Percentiles rank a stretch among this genome's conserved stretches.
phyloP scores from a whole-genome alignment of 1,140 invertebrate genomes.

The Drosophila sulfurigaster region DNA sequence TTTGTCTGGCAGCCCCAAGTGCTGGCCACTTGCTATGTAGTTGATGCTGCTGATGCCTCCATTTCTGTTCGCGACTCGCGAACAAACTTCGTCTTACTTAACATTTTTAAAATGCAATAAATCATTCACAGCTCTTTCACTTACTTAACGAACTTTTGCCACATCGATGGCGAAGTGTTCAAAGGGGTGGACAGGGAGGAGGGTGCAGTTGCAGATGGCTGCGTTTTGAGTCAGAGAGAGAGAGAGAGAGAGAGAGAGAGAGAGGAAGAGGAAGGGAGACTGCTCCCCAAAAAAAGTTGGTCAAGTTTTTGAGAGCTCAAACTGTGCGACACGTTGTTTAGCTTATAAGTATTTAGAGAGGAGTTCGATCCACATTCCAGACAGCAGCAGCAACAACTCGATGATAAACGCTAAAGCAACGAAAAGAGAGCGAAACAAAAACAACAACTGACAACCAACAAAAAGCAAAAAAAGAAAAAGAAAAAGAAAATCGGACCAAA shows the following conservation, averaged over 20 bases:
- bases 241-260: neutral
- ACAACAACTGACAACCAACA: neutral
- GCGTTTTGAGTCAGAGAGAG: neutral
- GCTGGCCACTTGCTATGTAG: conserved; percentile 18
- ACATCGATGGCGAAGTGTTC: conserved; percentile 36
- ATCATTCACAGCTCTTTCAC: conserved; percentile 83
- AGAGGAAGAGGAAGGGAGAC: too few relatives aligned
- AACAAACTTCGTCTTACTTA: conserved; percentile 60
- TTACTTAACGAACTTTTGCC: conserved; percentile 82
- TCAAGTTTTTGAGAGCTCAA: conserved; percentile 28
- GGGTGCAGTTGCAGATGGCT: neutral
- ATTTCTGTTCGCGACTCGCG: neutral
- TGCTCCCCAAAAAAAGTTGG: conserved; percentile 16
- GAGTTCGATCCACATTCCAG: neutral
- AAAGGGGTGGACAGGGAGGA: neutral
- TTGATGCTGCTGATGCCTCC: neutral
- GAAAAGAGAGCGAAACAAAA: neutral
- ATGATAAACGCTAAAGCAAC: conserved; percentile 54
- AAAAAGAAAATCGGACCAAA: conserved; percentile 19
- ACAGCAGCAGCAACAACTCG: conserved; percentile 16
- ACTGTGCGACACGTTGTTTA: conserved; percentile 57
- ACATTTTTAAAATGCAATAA: conserved; percentile 83
- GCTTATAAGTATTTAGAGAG: conserved; percentile 51
- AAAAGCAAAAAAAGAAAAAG: conserved; percentile 1
- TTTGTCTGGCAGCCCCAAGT: conserved; percentile 54